These are phyloP conservation scores for Ceyx melanurus DNA, from an alignment of 2,113 vertebrate genomes.

Conservation along the genomic window DNA sequence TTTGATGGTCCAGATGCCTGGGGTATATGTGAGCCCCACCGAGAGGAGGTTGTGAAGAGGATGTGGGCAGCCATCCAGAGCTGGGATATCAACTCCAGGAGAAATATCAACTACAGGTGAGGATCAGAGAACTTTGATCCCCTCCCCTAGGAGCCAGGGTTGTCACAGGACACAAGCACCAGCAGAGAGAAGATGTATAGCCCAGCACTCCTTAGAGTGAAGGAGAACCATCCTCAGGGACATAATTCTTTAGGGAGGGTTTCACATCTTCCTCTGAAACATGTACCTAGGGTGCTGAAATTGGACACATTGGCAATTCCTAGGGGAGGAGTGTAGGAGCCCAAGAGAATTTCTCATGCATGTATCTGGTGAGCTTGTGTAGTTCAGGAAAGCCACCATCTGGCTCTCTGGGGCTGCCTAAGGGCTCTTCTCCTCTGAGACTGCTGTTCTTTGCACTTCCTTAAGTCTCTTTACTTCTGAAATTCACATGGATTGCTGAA, in stretches of 20 bases:
- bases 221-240: not conserved
- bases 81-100: conserved; percentile 96
- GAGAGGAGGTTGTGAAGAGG: conserved; percentile 89
- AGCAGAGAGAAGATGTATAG: not conserved
- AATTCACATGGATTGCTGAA: not conserved
- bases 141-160: not conserved
- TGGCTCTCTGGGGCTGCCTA: not conserved
- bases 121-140: not conserved
- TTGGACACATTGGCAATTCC: not conserved
- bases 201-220: not conserved
- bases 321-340: not conserved
- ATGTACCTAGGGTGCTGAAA: not conserved
- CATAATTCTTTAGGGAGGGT: not conserved
- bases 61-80: conserved; percentile 98
- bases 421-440: not conserved
- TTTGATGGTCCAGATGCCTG: conserved; percentile 92
- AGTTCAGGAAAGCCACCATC: not conserved
- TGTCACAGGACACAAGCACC: not conserved
- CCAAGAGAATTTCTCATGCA: not conserved
- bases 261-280: not conserved
- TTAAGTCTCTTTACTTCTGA: not conserved
- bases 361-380: not conserved
- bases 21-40: conserved; percentile 86
- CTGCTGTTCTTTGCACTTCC: not conserved
- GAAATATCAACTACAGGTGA: conserved; percentile 98